Base-by-base conservation (phyloP, 2,888 invertebrate species). In the Cantharis flavilabris region DNA sequence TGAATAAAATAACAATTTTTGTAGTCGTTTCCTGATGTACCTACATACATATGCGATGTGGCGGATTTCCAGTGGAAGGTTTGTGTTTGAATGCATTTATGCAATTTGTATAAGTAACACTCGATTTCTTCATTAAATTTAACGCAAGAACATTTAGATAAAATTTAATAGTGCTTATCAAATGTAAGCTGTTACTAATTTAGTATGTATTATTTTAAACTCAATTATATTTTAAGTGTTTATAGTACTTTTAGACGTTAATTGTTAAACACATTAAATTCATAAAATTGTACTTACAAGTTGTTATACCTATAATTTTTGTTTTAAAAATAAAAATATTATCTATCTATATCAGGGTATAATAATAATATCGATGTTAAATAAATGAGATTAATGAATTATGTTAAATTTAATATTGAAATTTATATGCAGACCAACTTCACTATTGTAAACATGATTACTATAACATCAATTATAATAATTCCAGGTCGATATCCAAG, bases 1-100 rank as follows among this genome's bases (percentile, higher is more conserved):
- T 80, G 81, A 79, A 80, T 80, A 81, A 80, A 80, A 81, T 80
- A 81, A 81, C 80, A 78, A 81, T 81, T 79, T 75, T 75, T 70
- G 62, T 69, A 67, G 72, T 71, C 62, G 75, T 79, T 79, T 79
- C 79, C 79, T 79, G 49, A 49, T 49, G 79, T 75, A 71, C 72
- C 64, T 64, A 67, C 65, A 67, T 49, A 49, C 49, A 67, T 67
- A 67, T 26, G 20, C 65, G 13, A n/a, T 74, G 62, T 76, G 76
- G 76, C 79, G 76, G 76, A 79, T 79, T 79, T 79, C 79, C 79
- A 79, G 69, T 73, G 70, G 62, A 30, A 73, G 62, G 16, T 23
- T 16, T 69, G 67, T 23, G 69, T 72, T 71, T 64, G 14, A 69
- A 69, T 79, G 79, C 79, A 75, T 76, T 76, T 79, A 74, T 79